A percentile compares a stretch with the other conserved stretches of the same genome.
Conservation (phyloP, 1,140 invertebrate species). For the Drosophila leontia region DNA sequence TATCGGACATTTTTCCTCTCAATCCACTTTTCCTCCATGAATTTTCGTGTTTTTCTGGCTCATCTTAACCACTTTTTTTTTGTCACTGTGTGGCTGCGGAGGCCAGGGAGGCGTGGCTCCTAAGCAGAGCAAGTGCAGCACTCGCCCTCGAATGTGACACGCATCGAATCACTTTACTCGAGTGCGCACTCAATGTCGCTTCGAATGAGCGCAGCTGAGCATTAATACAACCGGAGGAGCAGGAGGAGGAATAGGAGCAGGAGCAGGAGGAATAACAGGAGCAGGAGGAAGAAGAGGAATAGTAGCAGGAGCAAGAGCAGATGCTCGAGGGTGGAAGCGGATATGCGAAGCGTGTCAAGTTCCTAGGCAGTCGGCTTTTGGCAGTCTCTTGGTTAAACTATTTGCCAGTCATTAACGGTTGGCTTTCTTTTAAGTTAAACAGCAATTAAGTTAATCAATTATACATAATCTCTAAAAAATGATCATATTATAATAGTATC, state of each 20-base stretch:
- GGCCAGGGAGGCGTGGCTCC: constrained; percentile 3
- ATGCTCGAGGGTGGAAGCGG: not conserved
- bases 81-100: not conserved
- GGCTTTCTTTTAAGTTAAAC: not conserved
- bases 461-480: not conserved
- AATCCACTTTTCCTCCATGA: too few relatives aligned
- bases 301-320: not conserved
- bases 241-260: not conserved
- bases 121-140: constrained; percentile 49
- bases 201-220: constrained; percentile 40
- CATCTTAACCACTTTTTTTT: not conserved
- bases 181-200: constrained; percentile 68
- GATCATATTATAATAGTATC: not conserved
- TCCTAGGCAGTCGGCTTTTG: not conserved
- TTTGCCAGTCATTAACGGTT: constrained; percentile 3
- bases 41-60: not conserved
- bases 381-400: constrained; percentile 10
- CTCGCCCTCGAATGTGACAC: constrained; percentile 62
- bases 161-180: constrained; percentile 69
- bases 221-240: constrained; percentile 9
- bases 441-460: not conserved
- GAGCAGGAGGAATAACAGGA: not conserved
- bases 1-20: not conserved
- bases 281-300: not conserved
- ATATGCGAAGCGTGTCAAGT: constrained; percentile 7